These are phyloP conservation scores for Phrynosoma platyrhinos DNA, from an alignment of 2,113 vertebrate species.

Conservation along the genomic window DNA sequence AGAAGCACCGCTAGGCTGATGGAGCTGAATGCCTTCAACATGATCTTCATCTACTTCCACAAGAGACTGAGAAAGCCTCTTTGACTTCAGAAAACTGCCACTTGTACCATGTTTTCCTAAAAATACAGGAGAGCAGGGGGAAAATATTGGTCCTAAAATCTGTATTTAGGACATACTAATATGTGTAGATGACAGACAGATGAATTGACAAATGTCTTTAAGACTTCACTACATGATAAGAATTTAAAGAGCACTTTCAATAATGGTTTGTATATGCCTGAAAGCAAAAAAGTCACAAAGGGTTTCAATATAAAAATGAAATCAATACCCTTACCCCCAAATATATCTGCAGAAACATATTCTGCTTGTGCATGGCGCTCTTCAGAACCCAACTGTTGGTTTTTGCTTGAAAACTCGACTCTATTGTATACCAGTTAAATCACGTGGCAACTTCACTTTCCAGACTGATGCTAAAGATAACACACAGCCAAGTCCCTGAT, in stretches of 20 bases:
- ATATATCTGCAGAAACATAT: neutral
- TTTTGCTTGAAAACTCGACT: neutral
- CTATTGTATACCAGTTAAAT: neutral
- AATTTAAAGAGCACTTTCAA: too few relatives aligned
- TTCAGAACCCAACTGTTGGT: neutral
- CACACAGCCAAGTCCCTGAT: neutral
- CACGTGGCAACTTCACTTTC: neutral
- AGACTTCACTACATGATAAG: neutral
- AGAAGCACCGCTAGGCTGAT: constrained; percentile 62
- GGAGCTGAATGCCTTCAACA: constrained; percentile 60
- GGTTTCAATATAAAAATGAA: neutral
- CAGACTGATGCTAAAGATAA: neutral
- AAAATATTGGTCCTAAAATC: neutral
- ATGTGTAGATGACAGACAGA: too few relatives aligned
- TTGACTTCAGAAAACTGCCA: constrained; percentile 81
- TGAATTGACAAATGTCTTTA: neutral
- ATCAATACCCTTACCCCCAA: neutral
- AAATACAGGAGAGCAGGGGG: constrained; percentile 6
- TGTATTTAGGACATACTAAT: neutral
- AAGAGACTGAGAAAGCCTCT: constrained; percentile 73
- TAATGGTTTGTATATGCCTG: neutral
- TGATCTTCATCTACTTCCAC: constrained; percentile 69
- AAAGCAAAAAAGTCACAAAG: neutral
- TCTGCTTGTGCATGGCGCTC: neutral
- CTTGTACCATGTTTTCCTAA: constrained; percentile 72